Evolutionary conservation across 2,888 invertebrate species (phyloP), one percentile per base, ranked within the genome.

Genomic region (Euzophera pinguis): DNA sequence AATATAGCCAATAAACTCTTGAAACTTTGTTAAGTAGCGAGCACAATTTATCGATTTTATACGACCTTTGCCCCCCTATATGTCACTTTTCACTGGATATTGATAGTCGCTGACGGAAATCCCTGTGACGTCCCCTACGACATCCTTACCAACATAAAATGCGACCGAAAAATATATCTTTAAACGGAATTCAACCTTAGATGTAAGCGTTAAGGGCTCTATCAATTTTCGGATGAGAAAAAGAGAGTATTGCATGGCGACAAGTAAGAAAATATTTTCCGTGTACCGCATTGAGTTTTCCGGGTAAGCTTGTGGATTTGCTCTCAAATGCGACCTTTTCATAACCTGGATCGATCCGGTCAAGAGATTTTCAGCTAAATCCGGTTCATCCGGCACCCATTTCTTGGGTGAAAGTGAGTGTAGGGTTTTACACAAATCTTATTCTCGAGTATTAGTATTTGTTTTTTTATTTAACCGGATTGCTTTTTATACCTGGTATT

Each of bases 41-140:
- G 84, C 78, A 79, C 81, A 83, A 77, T 84, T 81, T 87, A 87
- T 86, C 80, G 87, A 87, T 87, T 86, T 78, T 74, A 80, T 78
- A 61, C 71, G 75, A 72, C 78, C 81, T 84, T 75, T 79, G 75
- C 83, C 83, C 86, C 86, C 86, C 85, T 71, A 82, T 81, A 83
- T 76, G 82, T 86, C 87, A 84, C 73, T 83, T 84, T 84, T 78
- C 75, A 81, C 66, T 66, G 73, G 80, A 85, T 86, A 88, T 87
- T 87, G 88, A 87, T 87, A 87, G 87, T 76, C 81, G 84, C 75
- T 81, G 87, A 87, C 87, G 85, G 77, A 67, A 70, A 64, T 67
- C 64, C 59, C 69, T 62, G 71, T 74, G 79, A 78, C 78, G 64
- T 76, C 78, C 84, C 84, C 82, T 69, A 66, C 67, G 70, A 67